Evolutionary conservation across 2,888 invertebrate species (phyloP).

Genomic region (Doris montereyensis): DNA sequence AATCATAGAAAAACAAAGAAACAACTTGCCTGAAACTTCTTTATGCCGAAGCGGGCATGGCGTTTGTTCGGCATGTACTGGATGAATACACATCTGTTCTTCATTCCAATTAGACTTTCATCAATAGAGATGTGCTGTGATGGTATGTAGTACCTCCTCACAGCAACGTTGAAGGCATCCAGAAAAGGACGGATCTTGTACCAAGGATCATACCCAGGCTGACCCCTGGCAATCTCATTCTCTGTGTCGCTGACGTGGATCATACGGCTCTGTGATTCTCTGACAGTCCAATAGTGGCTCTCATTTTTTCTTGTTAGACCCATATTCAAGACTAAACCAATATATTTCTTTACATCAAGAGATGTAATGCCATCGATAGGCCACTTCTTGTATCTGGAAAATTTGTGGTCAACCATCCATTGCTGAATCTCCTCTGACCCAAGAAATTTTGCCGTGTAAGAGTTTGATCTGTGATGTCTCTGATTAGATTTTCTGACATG

Average conservation of each 20-base stretch:
- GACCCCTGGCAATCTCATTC: slow-evolving; percentile 4
- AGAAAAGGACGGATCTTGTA: slow-evolving; percentile 28
- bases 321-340: slow-evolving; percentile 25
- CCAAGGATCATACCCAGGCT: slow-evolving; percentile 39
- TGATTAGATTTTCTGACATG: neutral
- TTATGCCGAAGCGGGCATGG: slow-evolving; percentile 34
- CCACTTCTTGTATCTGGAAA: slow-evolving; percentile 14
- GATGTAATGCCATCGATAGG: neutral
- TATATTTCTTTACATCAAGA: slow-evolving; percentile 10
- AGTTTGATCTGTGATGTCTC: neutral
- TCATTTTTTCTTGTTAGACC: neutral
- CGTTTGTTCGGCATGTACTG: slow-evolving; percentile 38
- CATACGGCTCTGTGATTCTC: slow-evolving; percentile 1
- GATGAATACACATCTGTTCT: slow-evolving; percentile 29
- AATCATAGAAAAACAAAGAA: neutral
- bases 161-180: slow-evolving; percentile 5
- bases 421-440: neutral
- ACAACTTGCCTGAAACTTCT: slow-evolving; percentile 25
- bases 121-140: slow-evolving; percentile 2
- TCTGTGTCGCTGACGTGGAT: slow-evolving; percentile 16
- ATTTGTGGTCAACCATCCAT: neutral
- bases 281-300: neutral
- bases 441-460: neutral
- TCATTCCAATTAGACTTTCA: slow-evolving; percentile 40
- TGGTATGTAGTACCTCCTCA: slow-evolving; percentile 31